These are phyloP conservation scores for Ceyx erithaca DNA, from an alignment of 2,797 vertebrate species.

Conservation along the genomic window DNA sequence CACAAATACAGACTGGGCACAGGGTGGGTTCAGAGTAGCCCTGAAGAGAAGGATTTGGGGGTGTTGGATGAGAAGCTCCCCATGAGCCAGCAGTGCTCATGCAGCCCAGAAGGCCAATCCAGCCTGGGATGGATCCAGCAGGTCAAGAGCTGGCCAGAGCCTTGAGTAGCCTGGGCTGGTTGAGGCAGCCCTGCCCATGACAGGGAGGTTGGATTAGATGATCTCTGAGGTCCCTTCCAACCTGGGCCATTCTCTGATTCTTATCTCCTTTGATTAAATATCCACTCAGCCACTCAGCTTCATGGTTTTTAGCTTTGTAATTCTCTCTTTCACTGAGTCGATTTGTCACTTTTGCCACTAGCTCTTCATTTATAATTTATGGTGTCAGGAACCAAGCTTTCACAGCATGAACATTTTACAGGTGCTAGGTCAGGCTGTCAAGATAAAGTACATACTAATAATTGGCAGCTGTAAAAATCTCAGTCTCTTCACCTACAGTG, in stretches of 20 bases:
- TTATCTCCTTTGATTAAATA: constrained; percentile 43
- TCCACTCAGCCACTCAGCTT: neutral
- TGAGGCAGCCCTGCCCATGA: too few species aligned
- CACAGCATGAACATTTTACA: constrained; percentile 66
- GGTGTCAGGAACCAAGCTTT: constrained; percentile 61
- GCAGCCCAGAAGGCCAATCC: too few species aligned
- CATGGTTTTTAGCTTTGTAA: constrained; percentile 45
- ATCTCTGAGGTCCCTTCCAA: too few species aligned
- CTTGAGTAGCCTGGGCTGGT: too few species aligned
- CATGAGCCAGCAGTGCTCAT: too few species aligned
- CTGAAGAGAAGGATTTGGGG: too few species aligned
- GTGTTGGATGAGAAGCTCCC: too few species aligned
- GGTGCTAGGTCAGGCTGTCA: constrained; percentile 66
- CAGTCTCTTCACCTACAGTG: neutral
- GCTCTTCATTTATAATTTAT: constrained; percentile 76
- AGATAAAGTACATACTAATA: constrained; percentile 59
- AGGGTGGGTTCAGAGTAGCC: too few species aligned
- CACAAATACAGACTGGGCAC: too few species aligned
- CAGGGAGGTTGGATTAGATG: too few species aligned
- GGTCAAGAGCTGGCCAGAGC: too few species aligned
- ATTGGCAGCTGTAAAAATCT: constrained; percentile 31
- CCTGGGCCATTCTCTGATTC: neutral
- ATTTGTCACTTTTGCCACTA: constrained; percentile 55
- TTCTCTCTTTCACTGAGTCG: constrained; percentile 18
- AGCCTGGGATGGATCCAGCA: too few species aligned